Evolutionary conservation across 2,888 invertebrate species (phyloP).

Genomic region (Cataglyphis rosenhaueri): DNA sequence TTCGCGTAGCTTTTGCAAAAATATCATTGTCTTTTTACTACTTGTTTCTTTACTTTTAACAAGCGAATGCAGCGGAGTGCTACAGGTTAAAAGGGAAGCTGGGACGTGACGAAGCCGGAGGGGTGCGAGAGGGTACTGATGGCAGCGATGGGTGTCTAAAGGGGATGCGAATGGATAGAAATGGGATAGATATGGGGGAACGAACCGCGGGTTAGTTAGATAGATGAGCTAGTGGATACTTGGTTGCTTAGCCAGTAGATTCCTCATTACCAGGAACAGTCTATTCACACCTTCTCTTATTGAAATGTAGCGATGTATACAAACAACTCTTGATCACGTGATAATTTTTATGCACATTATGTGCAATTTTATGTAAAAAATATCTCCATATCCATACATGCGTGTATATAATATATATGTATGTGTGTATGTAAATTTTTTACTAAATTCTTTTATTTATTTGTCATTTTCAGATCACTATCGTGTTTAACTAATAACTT

Average conservation of each 20-base stretch:
- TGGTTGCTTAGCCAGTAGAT: slow-evolving; percentile 78
- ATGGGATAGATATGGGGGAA: slow-evolving; percentile 75
- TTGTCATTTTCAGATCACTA: too few species aligned
- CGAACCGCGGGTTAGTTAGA: slow-evolving; percentile 74
- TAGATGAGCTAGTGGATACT: slow-evolving; percentile 75
- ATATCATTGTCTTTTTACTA: slow-evolving; percentile 11
- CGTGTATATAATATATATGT: too few species aligned
- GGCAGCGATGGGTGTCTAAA: slow-evolving; percentile 59
- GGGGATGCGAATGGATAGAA: slow-evolving; percentile 72
- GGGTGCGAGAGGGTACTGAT: slow-evolving; percentile 65
- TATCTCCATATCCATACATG: neutral
- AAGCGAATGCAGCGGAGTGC: slow-evolving; percentile 58
- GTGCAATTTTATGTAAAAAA: neutral
- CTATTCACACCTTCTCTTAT: slow-evolving; percentile 79
- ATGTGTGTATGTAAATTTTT: too few species aligned
- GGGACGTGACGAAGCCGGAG: slow-evolving; percentile 75
- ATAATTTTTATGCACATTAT: neutral
- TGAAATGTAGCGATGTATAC: slow-evolving; percentile 70
- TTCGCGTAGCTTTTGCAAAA: neutral
- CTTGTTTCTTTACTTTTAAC: slow-evolving; percentile 8
- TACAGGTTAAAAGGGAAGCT: slow-evolving; percentile 79
- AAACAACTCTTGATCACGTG: slow-evolving; percentile 62
- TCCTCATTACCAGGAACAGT: slow-evolving; percentile 80
- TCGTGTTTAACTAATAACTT: too few species aligned
- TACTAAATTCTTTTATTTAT: too few species aligned